Evolutionary conservation across 2,888 invertebrate species (phyloP).

Genomic region (Callyntrura sp.): DNA sequence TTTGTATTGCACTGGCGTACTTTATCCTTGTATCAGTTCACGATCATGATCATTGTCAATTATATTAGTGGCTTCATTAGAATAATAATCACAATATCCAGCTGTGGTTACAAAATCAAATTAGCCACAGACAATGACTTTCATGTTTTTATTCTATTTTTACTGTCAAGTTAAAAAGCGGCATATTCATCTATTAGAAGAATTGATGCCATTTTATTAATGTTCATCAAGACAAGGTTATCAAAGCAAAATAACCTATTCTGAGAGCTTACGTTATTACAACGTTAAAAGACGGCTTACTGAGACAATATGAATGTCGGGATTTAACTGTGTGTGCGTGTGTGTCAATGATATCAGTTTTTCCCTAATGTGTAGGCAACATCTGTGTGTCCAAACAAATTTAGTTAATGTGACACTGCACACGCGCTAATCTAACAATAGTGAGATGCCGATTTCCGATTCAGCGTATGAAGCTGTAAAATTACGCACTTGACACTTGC

Average conservation of each 20-base stretch:
- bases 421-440: too few species aligned
- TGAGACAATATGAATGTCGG: not conserved
- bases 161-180: not conserved
- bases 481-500: too few species aligned
- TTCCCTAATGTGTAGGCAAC: too few species aligned
- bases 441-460: too few species aligned
- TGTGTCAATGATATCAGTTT: not conserved
- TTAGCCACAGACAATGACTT: constrained; percentile 33
- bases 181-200: not conserved
- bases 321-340: too few species aligned
- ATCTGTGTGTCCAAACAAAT: not conserved
- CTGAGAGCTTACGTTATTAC: too few species aligned
- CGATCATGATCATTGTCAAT: constrained; percentile 13
- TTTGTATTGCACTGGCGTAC: not conserved
- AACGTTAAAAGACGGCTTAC: not conserved
- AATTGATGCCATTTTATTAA: not conserved
- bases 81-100: constrained; percentile 9
- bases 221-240: constrained; percentile 20
- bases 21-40: not conserved
- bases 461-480: too few species aligned
- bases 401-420: not conserved
- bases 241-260: too few species aligned
- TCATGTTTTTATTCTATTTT: not conserved
- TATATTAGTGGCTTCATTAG: constrained; percentile 1
- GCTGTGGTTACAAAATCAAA: constrained; percentile 61